These are phyloP conservation scores for Falcaria lacertinaria DNA, from an alignment of 2,888 invertebrate genomes.

Conservation along the genomic window DNA sequence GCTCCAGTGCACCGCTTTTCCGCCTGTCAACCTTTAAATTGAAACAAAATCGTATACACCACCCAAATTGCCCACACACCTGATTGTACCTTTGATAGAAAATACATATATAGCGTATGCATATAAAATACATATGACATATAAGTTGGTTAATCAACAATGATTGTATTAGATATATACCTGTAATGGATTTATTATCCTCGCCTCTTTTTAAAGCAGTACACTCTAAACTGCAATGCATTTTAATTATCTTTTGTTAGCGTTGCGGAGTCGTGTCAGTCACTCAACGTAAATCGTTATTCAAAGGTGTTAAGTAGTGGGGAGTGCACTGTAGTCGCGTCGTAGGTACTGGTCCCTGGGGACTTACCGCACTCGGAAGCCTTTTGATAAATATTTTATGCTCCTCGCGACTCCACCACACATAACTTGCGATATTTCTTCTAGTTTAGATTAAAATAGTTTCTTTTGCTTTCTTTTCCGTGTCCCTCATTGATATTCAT, in stretches of 20 bases:
- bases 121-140: too few relatives aligned
- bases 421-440: slow-evolving; percentile 51
- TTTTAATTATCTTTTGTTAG: neutral
- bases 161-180: neutral
- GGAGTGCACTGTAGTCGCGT: slow-evolving; percentile 37
- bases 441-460: slow-evolving; percentile 57
- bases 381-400: slow-evolving; percentile 79
- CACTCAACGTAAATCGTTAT: slow-evolving; percentile 40
- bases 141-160: neutral
- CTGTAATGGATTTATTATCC: neutral
- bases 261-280: slow-evolving; percentile 15
- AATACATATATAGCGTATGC: too few relatives aligned
- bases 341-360: slow-evolving; percentile 41
- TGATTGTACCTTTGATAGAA: neutral
- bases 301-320: slow-evolving; percentile 61
- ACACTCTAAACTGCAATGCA: neutral
- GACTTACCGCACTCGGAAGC: slow-evolving; percentile 54
- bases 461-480: slow-evolving; percentile 40
- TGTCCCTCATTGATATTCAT: slow-evolving; percentile 49
- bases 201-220: neutral
- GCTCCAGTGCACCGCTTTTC: slow-evolving; percentile 58
- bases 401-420: slow-evolving; percentile 55
- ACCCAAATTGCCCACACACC: slow-evolving; percentile 33
- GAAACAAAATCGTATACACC: slow-evolving; percentile 57
- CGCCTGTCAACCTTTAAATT: slow-evolving; percentile 62